Base-by-base conservation (phyloP, 2,888 invertebrate species). In the Xestoiulus laeticollis region DNA sequence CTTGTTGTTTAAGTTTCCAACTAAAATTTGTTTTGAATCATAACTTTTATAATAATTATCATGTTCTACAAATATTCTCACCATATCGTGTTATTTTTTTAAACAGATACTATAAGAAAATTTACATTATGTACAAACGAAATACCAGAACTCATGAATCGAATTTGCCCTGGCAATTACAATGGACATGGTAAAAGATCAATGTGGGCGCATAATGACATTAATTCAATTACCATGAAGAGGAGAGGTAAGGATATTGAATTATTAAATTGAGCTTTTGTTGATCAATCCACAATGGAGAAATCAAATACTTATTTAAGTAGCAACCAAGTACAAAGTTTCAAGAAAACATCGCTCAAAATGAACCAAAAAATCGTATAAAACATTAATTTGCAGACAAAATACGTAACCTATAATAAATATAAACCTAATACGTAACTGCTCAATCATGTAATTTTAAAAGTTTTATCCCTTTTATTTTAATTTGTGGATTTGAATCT, bases 221-320 rank as follows among this genome's bases (percentile, higher is more conserved):
- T 78, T 30, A 26, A 78, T 78, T 10, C 30, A 12, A 2, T 78
- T 78, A 14, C 1, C 14, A 78, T 78, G 78, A 78, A 78, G 14
- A 78, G 78, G 30, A 26, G 78, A 78, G 78, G 78, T 78, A 78
- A 78, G 30, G 8, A 22, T 59, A n/a, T 59, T 59, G 59, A 59
- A n/a, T 59, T 59, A 19, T 59, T 59, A 19, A 59, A 6, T 59
- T 59, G 59, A n/a, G 19, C 19, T 59, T n/a, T 59, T 59, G 48
- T 48, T 48, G 12, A 48, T 48, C 19, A 48, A 48, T 0, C 19
- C 16, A 48, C 48, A 19, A 12, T 48, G 3, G 19, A 48, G 48
- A 48, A 48, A 19, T 48, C 12, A 48, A 48, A 48, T 19, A 48
- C 48, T 48, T 3, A 48, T 0, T 12, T 12, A 6, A 12, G 48